Evolutionary conservation across 2,113 vertebrate genomes (phyloP).

Genomic region (Pelecanus crispus): DNA sequence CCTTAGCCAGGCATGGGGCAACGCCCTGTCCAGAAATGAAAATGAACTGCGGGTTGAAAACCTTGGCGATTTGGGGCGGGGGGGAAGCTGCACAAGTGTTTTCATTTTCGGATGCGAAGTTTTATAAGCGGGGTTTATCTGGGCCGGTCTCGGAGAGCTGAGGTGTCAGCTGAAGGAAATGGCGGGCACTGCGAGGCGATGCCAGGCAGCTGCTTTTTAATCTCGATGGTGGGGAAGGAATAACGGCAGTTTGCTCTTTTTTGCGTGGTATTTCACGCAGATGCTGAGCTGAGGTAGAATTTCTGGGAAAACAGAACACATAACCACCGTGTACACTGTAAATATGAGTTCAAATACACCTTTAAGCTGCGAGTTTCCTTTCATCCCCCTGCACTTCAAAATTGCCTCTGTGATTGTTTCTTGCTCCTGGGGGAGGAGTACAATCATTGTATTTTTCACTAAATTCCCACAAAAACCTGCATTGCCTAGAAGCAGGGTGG

Average conservation of each 20-base stretch:
- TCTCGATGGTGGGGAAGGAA: background rate
- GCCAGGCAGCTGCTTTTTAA: background rate
- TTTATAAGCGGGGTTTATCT: background rate
- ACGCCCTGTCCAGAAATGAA: background rate
- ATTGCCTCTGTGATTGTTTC: background rate
- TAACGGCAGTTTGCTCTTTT: fast-evolving
- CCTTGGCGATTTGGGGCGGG: fast-evolving
- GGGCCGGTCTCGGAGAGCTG: background rate
- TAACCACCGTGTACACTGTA: fast-evolving
- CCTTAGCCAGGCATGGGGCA: fast-evolving
- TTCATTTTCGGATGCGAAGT: background rate
- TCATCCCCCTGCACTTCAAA: fast-evolving
- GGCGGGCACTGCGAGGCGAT: fast-evolving
- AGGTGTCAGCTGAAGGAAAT: no score
- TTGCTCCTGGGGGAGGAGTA: background rate
- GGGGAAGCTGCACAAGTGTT: fast-evolving
- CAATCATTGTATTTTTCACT: background rate
- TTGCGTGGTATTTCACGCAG: fast-evolving
- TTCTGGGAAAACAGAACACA: background rate
- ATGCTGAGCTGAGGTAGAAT: background rate
- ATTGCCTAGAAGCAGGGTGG: background rate
- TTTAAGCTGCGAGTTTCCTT: background rate
- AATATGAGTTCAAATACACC: background rate
- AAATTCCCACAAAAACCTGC: background rate
- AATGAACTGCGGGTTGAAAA: fast-evolving